These are phyloP conservation scores for Phyllostomus discolor DNA, from an alignment of 2,113 vertebrate species.

Conservation along the genomic window DNA sequence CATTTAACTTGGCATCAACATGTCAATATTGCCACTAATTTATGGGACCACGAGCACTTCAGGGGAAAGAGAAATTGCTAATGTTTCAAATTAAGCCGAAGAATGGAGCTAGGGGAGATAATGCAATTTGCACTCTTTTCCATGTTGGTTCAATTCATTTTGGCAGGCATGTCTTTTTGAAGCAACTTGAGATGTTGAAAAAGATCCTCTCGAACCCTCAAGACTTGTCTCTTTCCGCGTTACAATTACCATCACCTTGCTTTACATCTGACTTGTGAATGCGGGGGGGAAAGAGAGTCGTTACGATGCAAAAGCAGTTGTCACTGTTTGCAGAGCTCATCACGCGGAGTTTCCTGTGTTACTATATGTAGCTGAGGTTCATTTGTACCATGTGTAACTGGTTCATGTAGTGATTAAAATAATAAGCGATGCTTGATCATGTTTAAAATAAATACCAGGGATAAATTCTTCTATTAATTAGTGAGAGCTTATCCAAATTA, in stretches of 20 bases:
- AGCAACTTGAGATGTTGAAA: slow-evolving; percentile 40
- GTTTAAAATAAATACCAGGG: slow-evolving; percentile 60
- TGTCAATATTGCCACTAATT: slow-evolving; percentile 55
- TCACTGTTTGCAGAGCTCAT: slow-evolving; percentile 52
- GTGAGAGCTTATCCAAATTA: slow-evolving; percentile 56
- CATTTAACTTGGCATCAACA: slow-evolving; percentile 59
- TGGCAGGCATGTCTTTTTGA: slow-evolving; percentile 35
- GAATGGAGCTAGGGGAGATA: slow-evolving; percentile 54
- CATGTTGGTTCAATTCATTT: slow-evolving; percentile 70
- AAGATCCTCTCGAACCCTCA: slow-evolving; percentile 49
- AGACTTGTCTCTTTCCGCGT: slow-evolving; percentile 50
- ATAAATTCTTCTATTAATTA: slow-evolving; percentile 71
- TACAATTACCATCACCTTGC: not conserved
- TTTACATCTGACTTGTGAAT: slow-evolving; percentile 53
- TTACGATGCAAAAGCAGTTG: slow-evolving; percentile 43
- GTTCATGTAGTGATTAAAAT: slow-evolving; percentile 53
- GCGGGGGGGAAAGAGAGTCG: slow-evolving; percentile 9
- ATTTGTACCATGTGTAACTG: slow-evolving; percentile 48
- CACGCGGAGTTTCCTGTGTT: not conserved
- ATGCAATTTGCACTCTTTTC: slow-evolving; percentile 36
- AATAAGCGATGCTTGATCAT: slow-evolving; percentile 52
- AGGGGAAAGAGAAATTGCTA: not conserved
- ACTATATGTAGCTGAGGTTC: not conserved
- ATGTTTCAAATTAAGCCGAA: not conserved
- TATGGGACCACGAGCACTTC: slow-evolving; percentile 28